These are phyloP conservation scores for Tenthredo amoena DNA, from an alignment of 2,888 invertebrate genomes.

Conservation along the genomic window DNA sequence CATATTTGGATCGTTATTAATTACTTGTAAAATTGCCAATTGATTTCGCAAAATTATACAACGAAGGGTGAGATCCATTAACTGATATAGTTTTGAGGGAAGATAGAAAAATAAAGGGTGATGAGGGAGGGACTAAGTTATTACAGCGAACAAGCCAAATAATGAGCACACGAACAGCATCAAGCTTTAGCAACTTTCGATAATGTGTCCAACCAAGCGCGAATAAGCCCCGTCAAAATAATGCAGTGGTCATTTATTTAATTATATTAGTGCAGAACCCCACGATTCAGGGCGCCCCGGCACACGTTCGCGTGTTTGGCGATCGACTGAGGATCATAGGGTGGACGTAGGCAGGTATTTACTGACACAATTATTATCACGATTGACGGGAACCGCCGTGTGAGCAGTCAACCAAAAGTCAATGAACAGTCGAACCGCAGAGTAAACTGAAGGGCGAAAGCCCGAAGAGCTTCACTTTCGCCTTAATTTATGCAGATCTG, in stretches of 20 bases:
- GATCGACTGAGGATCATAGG: constrained; percentile 43
- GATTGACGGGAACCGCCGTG: constrained; percentile 70
- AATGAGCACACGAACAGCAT: background rate
- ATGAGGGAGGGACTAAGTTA: constrained; percentile 35
- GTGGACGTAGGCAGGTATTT: constrained; percentile 65
- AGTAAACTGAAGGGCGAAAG: constrained; percentile 71
- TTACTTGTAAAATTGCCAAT: background rate
- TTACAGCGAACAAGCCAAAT: constrained; percentile 35
- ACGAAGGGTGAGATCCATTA: background rate
- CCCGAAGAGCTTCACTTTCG: constrained; percentile 24
- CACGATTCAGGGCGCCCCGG: background rate
- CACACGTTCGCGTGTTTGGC: constrained; percentile 42
- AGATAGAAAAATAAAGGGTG: background rate
- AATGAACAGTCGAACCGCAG: constrained; percentile 73
- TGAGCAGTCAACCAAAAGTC: constrained; percentile 67
- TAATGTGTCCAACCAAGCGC: constrained; percentile 1
- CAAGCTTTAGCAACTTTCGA: background rate
- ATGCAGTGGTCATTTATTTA: constrained; percentile 51
- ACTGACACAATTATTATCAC: constrained; percentile 76
- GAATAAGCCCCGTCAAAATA: constrained; percentile 48
- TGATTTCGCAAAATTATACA: background rate
- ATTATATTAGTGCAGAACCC: constrained; percentile 49
- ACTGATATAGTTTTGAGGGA: background rate
- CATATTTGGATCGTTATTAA: background rate
- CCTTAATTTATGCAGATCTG: constrained; percentile 12